A percentile compares a stretch with the other conserved stretches of the same genome.
Evolutionary conservation across 2,113 vertebrate species (phyloP).

Genomic region (Aplodontia rufa): DNA sequence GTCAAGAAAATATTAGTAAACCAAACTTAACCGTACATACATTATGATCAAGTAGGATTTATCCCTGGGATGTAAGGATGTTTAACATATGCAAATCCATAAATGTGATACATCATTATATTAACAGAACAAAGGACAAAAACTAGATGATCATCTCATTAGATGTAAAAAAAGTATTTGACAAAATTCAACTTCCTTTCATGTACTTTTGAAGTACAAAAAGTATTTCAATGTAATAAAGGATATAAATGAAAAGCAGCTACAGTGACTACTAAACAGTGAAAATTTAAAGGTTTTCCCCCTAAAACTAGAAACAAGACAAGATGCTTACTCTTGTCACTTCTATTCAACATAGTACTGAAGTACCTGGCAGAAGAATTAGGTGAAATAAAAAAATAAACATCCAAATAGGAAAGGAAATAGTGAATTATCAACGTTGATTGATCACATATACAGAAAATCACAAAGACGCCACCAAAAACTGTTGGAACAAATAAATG

Average conservation of each 20-base stretch:
- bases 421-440: background rate
- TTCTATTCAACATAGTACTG: background rate
- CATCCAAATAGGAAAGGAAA: background rate
- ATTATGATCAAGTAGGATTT: background rate
- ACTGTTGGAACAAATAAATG: background rate
- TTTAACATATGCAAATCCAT: background rate
- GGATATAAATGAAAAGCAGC: background rate
- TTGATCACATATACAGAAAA: background rate
- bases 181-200: background rate
- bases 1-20: background rate
- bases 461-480: background rate
- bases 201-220: background rate
- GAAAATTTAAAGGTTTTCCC: background rate
- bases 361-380: background rate
- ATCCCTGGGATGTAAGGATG: background rate
- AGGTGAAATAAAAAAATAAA: background rate
- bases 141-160: background rate
- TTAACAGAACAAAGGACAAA: background rate
- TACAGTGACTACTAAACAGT: background rate
- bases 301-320: background rate
- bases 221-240: background rate
- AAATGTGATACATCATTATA: background rate
- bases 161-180: background rate
- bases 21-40: background rate
- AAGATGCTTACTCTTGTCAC: background rate